Evolutionary conservation across 2,888 invertebrate species (phyloP), one percentile per base, ranked within the genome.

Genomic region (Morpho helenor): DNA sequence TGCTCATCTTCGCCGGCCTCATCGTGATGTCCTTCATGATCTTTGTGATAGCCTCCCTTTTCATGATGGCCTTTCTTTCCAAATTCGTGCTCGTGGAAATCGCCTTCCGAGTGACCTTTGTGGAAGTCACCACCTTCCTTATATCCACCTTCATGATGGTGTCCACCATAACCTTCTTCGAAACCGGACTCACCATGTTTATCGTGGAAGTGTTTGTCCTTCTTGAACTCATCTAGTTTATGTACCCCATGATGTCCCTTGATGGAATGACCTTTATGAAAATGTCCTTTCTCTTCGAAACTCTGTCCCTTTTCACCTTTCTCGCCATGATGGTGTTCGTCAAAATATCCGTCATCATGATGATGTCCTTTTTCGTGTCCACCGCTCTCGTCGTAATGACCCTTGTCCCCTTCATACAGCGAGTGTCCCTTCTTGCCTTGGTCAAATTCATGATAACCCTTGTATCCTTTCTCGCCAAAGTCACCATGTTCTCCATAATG

Each of bases 151-250:
- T 94, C 94, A 70, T 96, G 93, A 73, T 96, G 94, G 79, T 94
- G 93, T 47, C 93, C 94, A 53, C 96, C 96, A 73, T 96, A 94
- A 64, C 95, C 94, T 76, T 95, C 95, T 80, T 96, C 95, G 68
- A 95, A 95, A 2, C 95, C 96, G 57, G 94, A 94, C 67, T 95
- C 95, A 67, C 96, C 96, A 72, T 96, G 94, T 76, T 96, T 96
- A 70, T 96, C 96, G 77, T 94, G 96, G 93, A 95, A 96, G 77
- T 96, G 95, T 71, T 96, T 96, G 72, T 96, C 94, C 79, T 96
- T 96, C 77, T 96, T 95, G 84, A 93, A 96, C 80, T 96, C 96
- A 80, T 96, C 95, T 78, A 95, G 77, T 78, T 96, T 96, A 86
- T 96, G 96, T 4, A 96, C 92, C 68, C 96, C 94, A 75, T 96